Base-by-base conservation (phyloP, 2,888 invertebrate genomes). In the Drosophila austrosaltans region DNA sequence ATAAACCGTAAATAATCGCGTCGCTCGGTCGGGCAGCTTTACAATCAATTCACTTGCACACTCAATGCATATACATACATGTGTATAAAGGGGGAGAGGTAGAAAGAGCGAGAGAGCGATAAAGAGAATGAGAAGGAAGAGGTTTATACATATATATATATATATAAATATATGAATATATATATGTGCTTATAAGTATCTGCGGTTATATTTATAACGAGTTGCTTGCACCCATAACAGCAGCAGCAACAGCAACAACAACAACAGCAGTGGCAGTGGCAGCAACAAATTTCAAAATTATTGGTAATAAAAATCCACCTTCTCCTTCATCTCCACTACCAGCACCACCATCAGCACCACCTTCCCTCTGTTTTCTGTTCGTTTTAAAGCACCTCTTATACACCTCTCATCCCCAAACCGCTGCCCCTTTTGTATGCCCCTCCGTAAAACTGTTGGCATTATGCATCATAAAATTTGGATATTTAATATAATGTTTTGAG, bases 1-100 rank as follows among this genome's bases (percentile, higher is more conserved):
- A 85, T 85, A 84, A 89, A 85, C 89, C 89, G 87, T 85, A 89
- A 85, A 89, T 87, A 85, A 85, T 85, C 89, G 87, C 78, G 79
- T 73, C 69, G 76, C 62, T 62, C 67, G 71, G 68, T 72, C 53
- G 76, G 59, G 74, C 82, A 75, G 83, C 76, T 70, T 88, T 83
- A 88, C 83, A 83, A 83, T 83, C 88, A 86, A 83, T 83, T 87
- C 83, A 83, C 88, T 87, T 88, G 75, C 76, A 76, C 76, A 66
- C 66, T 10, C 60, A 61, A 63, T 75, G 78, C 78, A 40, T 71
- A 72, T 53, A 62, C 10, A 8, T 64, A 63, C 22, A 56, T 62
- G 30, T n/a, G 48, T 58, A 53, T 22, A 68, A 5, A 25, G 16
- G 16, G 42, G 10, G 16, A 16, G 16, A 16, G 16, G 1, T 16